Evolutionary conservation across 2,113 vertebrate genomes (phyloP).

Genomic region (Tupaia tana): DNA sequence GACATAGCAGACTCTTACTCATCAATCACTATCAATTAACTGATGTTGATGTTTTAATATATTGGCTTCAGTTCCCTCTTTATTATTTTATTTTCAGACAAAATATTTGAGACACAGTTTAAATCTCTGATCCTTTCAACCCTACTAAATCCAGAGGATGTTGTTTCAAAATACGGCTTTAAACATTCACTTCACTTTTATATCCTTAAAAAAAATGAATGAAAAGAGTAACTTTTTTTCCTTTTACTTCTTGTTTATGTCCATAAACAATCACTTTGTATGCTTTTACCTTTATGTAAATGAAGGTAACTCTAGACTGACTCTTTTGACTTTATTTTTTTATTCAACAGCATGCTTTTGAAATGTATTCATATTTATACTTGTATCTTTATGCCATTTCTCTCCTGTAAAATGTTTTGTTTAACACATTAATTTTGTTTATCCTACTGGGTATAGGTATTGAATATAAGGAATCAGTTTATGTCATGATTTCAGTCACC

Average conservation of each 20-base stretch:
- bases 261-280: not conserved
- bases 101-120: not conserved
- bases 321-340: not conserved
- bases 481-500: not conserved
- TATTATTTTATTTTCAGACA: not conserved
- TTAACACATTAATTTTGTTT: not conserved
- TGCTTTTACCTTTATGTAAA: not conserved
- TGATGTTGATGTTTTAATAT: not conserved
- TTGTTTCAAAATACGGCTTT: slow-evolving; percentile 24
- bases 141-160: not conserved
- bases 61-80: not conserved
- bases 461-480: not conserved
- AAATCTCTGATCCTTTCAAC: not conserved
- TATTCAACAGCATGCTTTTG: not conserved
- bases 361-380: not conserved
- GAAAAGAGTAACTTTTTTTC: not conserved
- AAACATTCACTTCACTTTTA: not conserved
- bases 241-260: not conserved
- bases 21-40: not conserved
- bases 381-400: not conserved
- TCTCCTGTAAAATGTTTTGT: not conserved
- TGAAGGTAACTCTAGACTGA: not conserved
- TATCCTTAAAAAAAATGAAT: not conserved
- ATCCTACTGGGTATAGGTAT: not conserved
- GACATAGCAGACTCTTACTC: not conserved